These are phyloP conservation scores for Microctenopoma lineatum DNA, from an alignment of 2,797 vertebrate species.

Conservation along the genomic window DNA sequence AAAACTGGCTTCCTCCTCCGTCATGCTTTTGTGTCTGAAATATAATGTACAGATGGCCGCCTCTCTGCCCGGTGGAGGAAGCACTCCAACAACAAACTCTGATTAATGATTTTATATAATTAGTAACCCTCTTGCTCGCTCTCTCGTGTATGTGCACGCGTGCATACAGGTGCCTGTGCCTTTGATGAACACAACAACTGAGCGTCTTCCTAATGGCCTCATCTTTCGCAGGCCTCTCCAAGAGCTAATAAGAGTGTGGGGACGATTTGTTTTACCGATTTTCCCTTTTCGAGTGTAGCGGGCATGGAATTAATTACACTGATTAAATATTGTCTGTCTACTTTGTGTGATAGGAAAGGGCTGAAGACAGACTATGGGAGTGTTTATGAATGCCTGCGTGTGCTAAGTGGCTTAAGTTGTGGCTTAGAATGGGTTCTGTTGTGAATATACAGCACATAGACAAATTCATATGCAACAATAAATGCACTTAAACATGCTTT, in stretches of 20 bases:
- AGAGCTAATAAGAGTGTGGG: slow-evolving; percentile 77
- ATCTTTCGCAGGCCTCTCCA: slow-evolving; percentile 75
- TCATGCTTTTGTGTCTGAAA: slow-evolving; percentile 24
- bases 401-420: slow-evolving; percentile 41
- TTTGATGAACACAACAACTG: slow-evolving; percentile 76
- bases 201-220: slow-evolving; percentile 72
- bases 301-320: slow-evolving; percentile 83
- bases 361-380: slow-evolving; percentile 37
- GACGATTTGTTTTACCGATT: slow-evolving; percentile 82
- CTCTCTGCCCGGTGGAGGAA: slow-evolving; percentile 9
- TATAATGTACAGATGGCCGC: slow-evolving; percentile 14
- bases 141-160: slow-evolving; percentile 4
- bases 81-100: slow-evolving; percentile 52
- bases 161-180: slow-evolving; percentile 70
- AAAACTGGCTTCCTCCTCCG: slow-evolving; percentile 13
- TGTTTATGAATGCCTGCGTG: slow-evolving; percentile 24
- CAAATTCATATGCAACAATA: slow-evolving; percentile 30
- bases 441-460: slow-evolving; percentile 45
- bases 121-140: slow-evolving; percentile 12
- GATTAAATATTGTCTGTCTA: slow-evolving; percentile 83
- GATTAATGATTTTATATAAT: slow-evolving; percentile 70
- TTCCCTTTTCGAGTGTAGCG: slow-evolving; percentile 75
- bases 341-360: slow-evolving; percentile 52
- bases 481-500: slow-evolving; percentile 34
- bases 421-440: slow-evolving; percentile 51